phyloP scores from a whole-genome alignment of 2,797 vertebrate genomes.

The Acestrorhynchus altus region DNA sequence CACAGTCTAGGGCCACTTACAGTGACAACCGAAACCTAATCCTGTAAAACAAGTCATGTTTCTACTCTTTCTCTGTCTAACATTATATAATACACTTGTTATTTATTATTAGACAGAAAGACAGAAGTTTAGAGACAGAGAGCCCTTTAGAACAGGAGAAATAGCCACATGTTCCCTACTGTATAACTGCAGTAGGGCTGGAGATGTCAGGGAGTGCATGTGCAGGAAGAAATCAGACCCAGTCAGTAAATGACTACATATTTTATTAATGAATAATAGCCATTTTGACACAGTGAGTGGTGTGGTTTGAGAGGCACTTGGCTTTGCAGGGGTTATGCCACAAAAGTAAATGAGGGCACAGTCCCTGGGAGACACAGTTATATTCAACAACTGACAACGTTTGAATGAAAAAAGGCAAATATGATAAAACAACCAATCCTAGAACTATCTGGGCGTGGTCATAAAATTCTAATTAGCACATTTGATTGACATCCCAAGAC shows the following conservation, averaged over 20 bases:
- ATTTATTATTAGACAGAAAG: constrained; percentile 38
- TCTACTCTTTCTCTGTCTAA: constrained; percentile 59
- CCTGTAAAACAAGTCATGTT: constrained; percentile 73
- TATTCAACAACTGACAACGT: too few relatives aligned
- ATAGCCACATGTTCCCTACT: constrained; percentile 58
- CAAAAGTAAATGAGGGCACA: not conserved
- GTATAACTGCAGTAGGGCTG: constrained; percentile 67
- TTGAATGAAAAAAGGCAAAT: too few relatives aligned
- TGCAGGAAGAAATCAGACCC: not conserved
- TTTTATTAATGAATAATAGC: constrained; percentile 28
- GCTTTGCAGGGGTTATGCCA: not conserved
- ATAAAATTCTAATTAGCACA: too few relatives aligned
- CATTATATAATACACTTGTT: constrained; percentile 10
- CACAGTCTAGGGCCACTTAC: constrained; percentile 73
- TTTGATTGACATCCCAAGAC: too few relatives aligned
- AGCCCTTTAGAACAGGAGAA: constrained; percentile 49
- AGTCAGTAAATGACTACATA: constrained; percentile 4
- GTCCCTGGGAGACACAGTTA: too few relatives aligned
- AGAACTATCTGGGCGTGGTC: too few relatives aligned
- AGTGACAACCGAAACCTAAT: constrained; percentile 74
- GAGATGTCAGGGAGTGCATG: constrained; percentile 45
- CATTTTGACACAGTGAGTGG: constrained; percentile 15
- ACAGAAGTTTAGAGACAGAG: constrained; percentile 65
- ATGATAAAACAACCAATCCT: too few relatives aligned
- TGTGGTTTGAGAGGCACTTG: not conserved